phyloP scores from a whole-genome alignment of 2,113 vertebrate genomes.

The Protomyctophum bolini region DNA sequence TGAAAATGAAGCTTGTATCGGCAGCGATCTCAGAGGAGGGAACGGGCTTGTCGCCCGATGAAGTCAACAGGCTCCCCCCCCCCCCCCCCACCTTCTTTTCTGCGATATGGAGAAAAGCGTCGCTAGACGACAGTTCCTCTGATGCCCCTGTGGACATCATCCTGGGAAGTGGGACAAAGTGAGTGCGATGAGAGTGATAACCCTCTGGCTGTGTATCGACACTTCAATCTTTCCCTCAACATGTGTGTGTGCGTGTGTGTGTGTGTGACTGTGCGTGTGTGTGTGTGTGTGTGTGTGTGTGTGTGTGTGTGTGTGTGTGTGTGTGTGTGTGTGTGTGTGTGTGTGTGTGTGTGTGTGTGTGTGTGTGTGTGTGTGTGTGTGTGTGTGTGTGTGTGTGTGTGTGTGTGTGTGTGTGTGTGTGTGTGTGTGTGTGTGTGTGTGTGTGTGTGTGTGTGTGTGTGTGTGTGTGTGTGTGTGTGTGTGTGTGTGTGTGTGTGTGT shows the following conservation, averaged over 20 bases:
- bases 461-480: neutral
- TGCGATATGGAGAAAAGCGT: too few species aligned
- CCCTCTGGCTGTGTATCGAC: too few species aligned
- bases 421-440: neutral
- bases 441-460: neutral
- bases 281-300: neutral
- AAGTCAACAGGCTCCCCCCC: neutral
- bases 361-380: neutral
- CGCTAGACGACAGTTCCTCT: neutral
- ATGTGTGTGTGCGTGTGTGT: neutral
- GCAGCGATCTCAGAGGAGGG: constrained; percentile 46
- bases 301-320: constrained; percentile 2
- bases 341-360: neutral
- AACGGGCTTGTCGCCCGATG: neutral
- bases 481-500: neutral
- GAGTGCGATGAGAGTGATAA: neutral
- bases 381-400: neutral
- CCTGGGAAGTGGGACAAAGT: neutral
- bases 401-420: constrained; percentile 2
- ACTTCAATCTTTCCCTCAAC: too few species aligned
- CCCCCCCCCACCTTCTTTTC: too few species aligned
- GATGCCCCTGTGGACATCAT: neutral
- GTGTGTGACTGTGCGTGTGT: too few species aligned
- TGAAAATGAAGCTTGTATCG: constrained; percentile 63
- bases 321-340: neutral